Conservation (phyloP, 2,888 invertebrate species). For the Hypena proboscidalis region DNA sequence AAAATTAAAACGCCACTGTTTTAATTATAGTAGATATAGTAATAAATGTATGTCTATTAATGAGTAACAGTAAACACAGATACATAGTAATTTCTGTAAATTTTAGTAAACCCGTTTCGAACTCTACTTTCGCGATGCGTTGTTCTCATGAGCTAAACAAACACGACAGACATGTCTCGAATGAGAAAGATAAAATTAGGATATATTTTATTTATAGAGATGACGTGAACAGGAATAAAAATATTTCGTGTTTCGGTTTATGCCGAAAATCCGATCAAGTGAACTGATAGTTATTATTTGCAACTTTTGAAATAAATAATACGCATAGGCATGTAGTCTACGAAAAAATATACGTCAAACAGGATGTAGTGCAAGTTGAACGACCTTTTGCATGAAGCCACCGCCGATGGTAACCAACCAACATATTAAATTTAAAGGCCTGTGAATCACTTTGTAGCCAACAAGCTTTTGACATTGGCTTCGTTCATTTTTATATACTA, state of each 20-base stretch:
- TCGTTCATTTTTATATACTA: slow-evolving; percentile 24
- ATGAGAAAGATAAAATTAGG: slow-evolving; percentile 20
- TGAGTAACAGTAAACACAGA: slow-evolving; percentile 20
- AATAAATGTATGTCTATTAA: slow-evolving; percentile 6
- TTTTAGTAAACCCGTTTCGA: slow-evolving; percentile 25
- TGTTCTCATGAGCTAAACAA: slow-evolving; percentile 24
- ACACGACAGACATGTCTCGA: slow-evolving; percentile 22
- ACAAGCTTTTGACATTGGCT: slow-evolving; percentile 41
- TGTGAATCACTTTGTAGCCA: slow-evolving; percentile 59
- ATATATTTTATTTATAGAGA: slow-evolving; percentile 15
- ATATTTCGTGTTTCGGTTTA: neutral
- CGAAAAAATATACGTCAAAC: slow-evolving; percentile 47
- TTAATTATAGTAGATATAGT: neutral
- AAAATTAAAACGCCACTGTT: neutral
- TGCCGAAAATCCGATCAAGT: neutral
- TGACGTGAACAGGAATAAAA: slow-evolving; percentile 1
- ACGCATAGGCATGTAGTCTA: slow-evolving; percentile 7
- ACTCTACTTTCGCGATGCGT: slow-evolving; percentile 24
- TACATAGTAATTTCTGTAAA: slow-evolving; percentile 16
- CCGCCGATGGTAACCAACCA: slow-evolving; percentile 56
- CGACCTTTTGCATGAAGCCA: slow-evolving; percentile 63
- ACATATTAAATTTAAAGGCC: slow-evolving; percentile 55
- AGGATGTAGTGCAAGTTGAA: slow-evolving; percentile 71
- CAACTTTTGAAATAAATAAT: neutral
- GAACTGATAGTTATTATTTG: neutral